Conservation (phyloP, 2,797 vertebrate genomes). For the Sorex maritimensis region DNA sequence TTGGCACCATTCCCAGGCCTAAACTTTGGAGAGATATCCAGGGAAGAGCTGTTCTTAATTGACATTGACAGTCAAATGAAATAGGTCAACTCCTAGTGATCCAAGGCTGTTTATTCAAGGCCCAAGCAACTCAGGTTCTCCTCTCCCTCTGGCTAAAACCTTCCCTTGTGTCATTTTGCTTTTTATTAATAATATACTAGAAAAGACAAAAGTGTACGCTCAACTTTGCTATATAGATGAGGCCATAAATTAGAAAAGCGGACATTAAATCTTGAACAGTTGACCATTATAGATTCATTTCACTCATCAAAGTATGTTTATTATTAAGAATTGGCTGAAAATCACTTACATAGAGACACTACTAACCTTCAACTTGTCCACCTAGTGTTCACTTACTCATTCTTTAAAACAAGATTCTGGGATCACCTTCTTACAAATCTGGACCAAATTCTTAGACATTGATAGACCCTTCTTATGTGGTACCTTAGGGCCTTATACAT, state of each 20-base stretch:
- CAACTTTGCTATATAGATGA: background rate
- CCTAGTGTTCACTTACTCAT: background rate
- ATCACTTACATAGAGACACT: background rate
- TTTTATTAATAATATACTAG: constrained; percentile 2
- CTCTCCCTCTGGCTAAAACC: background rate
- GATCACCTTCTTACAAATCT: background rate
- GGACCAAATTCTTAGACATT: background rate
- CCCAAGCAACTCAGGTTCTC: constrained; percentile 17
- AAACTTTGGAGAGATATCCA: constrained; percentile 54
- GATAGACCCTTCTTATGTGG: background rate
- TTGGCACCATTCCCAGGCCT: constrained; percentile 78
- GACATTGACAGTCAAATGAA: constrained; percentile 75
- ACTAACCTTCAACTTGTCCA: background rate
- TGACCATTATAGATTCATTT: constrained; percentile 15
- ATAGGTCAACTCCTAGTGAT: constrained; percentile 73
- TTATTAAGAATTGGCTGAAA: background rate
- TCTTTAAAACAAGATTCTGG: background rate
- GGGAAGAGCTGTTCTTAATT: constrained; percentile 77
- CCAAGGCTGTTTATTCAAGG: constrained; percentile 20
- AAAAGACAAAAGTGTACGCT: background rate
- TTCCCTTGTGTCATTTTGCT: constrained; percentile 9
- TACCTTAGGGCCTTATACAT: background rate
- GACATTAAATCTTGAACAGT: background rate
- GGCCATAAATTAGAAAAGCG: background rate
- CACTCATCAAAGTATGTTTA: background rate